Conservation (phyloP, 2,797 vertebrate genomes). For the Pantherophis vulpinus region DNA sequence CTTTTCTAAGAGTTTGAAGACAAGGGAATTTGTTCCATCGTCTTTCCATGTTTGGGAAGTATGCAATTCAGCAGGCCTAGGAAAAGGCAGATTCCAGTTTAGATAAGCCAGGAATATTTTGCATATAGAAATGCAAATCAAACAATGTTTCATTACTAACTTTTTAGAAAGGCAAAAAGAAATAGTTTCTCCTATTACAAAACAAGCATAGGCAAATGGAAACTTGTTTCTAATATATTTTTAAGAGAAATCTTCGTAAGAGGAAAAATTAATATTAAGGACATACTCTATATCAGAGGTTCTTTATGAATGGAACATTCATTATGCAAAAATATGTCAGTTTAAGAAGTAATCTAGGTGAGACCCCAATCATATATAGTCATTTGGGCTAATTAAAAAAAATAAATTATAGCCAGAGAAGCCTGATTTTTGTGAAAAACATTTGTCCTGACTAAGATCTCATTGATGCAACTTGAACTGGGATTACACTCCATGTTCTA, state of each 20-base stretch:
- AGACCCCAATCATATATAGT: neutral
- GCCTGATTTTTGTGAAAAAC: neutral
- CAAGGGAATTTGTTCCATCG: conserved; percentile 72
- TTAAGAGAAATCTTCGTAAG: neutral
- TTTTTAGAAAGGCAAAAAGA: neutral
- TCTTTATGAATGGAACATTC: neutral
- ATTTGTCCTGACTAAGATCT: neutral
- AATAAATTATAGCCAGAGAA: neutral
- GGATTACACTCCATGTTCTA: neutral
- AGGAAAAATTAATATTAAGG: neutral
- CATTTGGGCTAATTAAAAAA: neutral
- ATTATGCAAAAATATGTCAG: neutral
- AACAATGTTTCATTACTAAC: neutral
- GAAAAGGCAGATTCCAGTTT: neutral
- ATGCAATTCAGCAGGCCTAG: conserved; percentile 50
- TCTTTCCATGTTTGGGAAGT: conserved; percentile 66
- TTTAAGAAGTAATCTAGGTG: neutral
- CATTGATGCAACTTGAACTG: neutral
- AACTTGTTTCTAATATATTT: neutral
- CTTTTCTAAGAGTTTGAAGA: conserved; percentile 64
- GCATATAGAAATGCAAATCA: neutral
- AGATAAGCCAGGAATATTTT: neutral
- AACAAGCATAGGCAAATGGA: neutral
- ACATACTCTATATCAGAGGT: neutral
- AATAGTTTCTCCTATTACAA: neutral